These are phyloP conservation scores for Sesamia inferens DNA, from an alignment of 2,888 invertebrate species.

Conservation along the genomic window DNA sequence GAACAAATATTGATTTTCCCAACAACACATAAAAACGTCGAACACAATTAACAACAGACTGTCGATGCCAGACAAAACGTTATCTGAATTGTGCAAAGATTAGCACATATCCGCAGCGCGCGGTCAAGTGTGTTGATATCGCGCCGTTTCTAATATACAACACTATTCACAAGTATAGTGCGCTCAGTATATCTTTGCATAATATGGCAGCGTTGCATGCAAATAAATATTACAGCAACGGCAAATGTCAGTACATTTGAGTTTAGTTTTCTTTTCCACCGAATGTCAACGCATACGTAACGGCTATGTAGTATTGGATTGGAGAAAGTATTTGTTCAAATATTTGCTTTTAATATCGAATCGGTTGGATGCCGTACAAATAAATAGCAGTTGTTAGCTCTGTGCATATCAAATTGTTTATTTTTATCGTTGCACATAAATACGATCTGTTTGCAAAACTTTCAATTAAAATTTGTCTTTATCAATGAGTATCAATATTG, in stretches of 20 bases:
- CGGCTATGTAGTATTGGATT: constrained; percentile 14
- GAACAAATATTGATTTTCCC: constrained; percentile 55
- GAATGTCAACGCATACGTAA: neutral
- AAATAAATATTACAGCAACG: constrained; percentile 21
- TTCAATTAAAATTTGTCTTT: constrained; percentile 15
- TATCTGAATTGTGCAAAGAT: constrained; percentile 60
- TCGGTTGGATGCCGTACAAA: constrained; percentile 27
- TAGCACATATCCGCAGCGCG: constrained; percentile 58
- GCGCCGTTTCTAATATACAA: constrained; percentile 37
- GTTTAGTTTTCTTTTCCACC: constrained; percentile 1
- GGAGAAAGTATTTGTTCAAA: constrained; percentile 44
- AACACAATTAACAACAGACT: constrained; percentile 47
- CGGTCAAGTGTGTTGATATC: constrained; percentile 55
- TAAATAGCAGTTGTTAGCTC: constrained; percentile 48
- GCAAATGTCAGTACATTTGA: constrained; percentile 15
- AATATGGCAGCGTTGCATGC: constrained; percentile 5
- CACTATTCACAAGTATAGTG: constrained; percentile 32
- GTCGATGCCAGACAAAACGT: constrained; percentile 53
- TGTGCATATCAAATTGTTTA: constrained; percentile 44
- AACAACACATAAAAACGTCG: constrained; percentile 52
- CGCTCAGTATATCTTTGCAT: constrained; percentile 20
- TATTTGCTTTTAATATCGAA: constrained; percentile 57
- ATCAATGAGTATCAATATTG: neutral
- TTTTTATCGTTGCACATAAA: constrained; percentile 14
- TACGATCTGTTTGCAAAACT: constrained; percentile 18